Evolutionary conservation across 2,113 vertebrate genomes (phyloP).

Genomic region (Xiphophorus hellerii): DNA sequence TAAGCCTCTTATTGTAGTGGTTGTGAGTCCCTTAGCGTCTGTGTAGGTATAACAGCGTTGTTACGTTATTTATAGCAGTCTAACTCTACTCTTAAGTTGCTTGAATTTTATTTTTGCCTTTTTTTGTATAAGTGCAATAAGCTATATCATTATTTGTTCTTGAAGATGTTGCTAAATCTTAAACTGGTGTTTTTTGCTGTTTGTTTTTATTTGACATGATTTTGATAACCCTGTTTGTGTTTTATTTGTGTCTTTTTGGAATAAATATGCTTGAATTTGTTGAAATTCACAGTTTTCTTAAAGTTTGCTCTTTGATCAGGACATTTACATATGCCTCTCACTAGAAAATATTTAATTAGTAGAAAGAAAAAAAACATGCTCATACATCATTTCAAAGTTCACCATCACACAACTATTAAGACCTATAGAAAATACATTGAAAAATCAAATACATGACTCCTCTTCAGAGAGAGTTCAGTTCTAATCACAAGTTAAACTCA

Average conservation of each 20-base stretch:
- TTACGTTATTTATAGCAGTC: conserved; percentile 1
- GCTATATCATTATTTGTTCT: neutral
- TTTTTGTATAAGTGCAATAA: conserved; percentile 48
- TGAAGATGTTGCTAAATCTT: neutral
- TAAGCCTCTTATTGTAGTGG: neutral
- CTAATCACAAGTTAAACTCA: too few species aligned
- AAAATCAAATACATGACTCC: too few species aligned
- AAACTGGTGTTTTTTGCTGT: neutral
- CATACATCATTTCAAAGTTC: too few species aligned
- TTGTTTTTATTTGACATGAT: conserved; percentile 35
- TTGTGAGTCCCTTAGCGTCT: conserved; percentile 19
- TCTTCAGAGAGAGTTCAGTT: too few species aligned
- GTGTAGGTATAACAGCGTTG: conserved; percentile 34
- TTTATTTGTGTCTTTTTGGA: conserved; percentile 35
- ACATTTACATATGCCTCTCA: too few species aligned
- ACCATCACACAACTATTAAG: too few species aligned
- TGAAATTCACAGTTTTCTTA: conserved; percentile 18
- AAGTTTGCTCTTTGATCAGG: neutral
- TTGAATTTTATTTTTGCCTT: conserved; percentile 31
- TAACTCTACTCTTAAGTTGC: conserved; percentile 26
- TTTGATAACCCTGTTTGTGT: conserved; percentile 36
- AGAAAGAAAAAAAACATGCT: too few species aligned
- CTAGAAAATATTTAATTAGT: too few species aligned
- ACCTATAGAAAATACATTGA: too few species aligned
- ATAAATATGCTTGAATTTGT: conserved; percentile 60